Percentiles rank a stretch among this genome's conserved stretches.
These are phyloP conservation scores for Yponomeuta evonymella DNA, from an alignment of 2,888 invertebrate species.

Conservation along the genomic window DNA sequence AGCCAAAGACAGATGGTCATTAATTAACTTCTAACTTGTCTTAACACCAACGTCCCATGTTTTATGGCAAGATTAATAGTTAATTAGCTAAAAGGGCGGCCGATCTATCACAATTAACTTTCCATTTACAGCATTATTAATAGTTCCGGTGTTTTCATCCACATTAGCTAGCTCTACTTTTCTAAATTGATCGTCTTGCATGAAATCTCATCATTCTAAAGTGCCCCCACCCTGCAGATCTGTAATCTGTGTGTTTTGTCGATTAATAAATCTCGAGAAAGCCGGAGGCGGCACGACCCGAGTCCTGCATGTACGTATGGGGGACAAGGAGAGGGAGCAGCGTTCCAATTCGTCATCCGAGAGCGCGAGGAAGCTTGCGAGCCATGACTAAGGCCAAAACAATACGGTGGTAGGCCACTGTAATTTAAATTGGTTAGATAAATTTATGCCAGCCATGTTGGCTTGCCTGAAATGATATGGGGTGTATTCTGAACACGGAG, in stretches of 20 bases:
- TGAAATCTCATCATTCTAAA: not conserved
- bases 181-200: not conserved
- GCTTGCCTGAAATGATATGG: no score
- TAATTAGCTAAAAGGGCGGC: conserved; percentile 4
- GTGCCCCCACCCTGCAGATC: not conserved
- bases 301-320: not conserved
- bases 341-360: not conserved
- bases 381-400: not conserved
- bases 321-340: not conserved
- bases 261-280: conserved; percentile 10
- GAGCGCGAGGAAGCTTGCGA: not conserved
- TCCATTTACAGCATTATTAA: not conserved
- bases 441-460: no score
- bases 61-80: conserved; percentile 8
- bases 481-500: no score
- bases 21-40: conserved; percentile 15
- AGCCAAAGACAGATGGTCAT: conserved; percentile 19
- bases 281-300: not conserved
- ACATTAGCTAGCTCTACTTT: not conserved
- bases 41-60: not conserved
- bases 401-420: no score
- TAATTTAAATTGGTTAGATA: no score
- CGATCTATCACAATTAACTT: not conserved
- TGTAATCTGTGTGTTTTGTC: conserved; percentile 10
- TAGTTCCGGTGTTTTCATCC: not conserved